phyloP scores from a whole-genome alignment of 2,113 vertebrate genomes.

The Sinocyclocheilus maitianheensis region DNA sequence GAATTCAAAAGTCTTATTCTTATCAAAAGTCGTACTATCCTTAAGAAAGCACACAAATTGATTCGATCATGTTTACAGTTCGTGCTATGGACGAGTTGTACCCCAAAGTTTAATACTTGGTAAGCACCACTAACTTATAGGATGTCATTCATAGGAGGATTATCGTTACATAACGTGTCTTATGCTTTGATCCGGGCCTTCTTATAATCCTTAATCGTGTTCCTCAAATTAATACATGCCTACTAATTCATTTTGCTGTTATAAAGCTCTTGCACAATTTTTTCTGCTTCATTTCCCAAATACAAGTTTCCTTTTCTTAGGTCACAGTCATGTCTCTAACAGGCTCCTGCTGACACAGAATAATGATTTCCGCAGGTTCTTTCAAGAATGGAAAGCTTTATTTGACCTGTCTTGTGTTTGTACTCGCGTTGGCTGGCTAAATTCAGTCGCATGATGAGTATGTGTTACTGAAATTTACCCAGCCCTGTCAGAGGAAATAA shows the following conservation, averaged over 20 bases:
- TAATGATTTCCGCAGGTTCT: neutral
- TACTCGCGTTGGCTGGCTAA: neutral
- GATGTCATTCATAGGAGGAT: slow-evolving; percentile 6
- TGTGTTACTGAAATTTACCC: slow-evolving; percentile 65
- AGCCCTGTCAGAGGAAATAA: slow-evolving; percentile 70
- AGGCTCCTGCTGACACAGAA: neutral
- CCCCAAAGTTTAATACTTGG: neutral
- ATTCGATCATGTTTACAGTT: neutral
- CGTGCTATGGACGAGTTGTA: neutral
- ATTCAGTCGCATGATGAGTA: slow-evolving; percentile 25
- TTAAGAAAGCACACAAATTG: no score
- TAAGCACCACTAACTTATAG: neutral
- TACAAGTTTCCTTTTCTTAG: slow-evolving; percentile 24
- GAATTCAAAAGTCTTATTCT: no score
- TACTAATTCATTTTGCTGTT: slow-evolving; percentile 3
- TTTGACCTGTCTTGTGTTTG: no score
- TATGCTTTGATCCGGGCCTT: neutral
- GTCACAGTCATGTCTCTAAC: neutral
- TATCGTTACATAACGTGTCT: neutral
- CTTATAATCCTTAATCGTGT: neutral
- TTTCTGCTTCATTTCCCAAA: slow-evolving; percentile 22
- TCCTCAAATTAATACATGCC: slow-evolving; percentile 23
- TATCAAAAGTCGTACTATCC: no score
- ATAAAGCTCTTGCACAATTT: neutral
- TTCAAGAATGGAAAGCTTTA: neutral